These are phyloP conservation scores for Sinocyclocheilus grahami DNA, from an alignment of 2,113 vertebrate species.

Conservation along the genomic window DNA sequence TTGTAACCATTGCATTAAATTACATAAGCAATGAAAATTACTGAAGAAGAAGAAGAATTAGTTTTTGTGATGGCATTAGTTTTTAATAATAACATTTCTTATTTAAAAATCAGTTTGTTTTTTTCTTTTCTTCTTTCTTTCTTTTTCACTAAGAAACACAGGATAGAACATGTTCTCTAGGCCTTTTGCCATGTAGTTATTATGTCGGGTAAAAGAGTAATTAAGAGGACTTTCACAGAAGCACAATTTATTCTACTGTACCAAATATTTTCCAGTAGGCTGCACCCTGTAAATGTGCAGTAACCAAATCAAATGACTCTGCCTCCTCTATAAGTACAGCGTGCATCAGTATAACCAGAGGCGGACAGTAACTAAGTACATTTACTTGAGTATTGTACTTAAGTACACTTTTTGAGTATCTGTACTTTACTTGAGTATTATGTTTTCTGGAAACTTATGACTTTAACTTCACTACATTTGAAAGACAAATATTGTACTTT, in stretches of 20 bases:
- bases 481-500: too few relatives aligned
- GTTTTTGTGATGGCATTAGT: neutral
- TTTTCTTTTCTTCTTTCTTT: too few relatives aligned
- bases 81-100: neutral
- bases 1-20: neutral
- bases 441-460: too few relatives aligned
- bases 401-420: too few relatives aligned
- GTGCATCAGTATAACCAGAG: constrained; percentile 51
- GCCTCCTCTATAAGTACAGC: constrained; percentile 11
- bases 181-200: constrained; percentile 1
- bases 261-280: constrained; percentile 2
- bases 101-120: neutral
- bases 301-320: constrained; percentile 1
- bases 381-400: too few relatives aligned
- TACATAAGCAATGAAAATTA: neutral
- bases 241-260: neutral
- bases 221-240: neutral
- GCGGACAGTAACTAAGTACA: too few relatives aligned
- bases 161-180: neutral
- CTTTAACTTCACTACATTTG: too few relatives aligned
- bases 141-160: neutral
- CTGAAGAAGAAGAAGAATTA: too few relatives aligned
- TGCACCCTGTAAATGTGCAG: neutral
- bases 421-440: too few relatives aligned
- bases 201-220: neutral